Percentiles rank a stretch among this genome's conserved stretches.
Evolutionary conservation across 2,113 vertebrate species (phyloP).

Genomic region (Clinocottus analis): DNA sequence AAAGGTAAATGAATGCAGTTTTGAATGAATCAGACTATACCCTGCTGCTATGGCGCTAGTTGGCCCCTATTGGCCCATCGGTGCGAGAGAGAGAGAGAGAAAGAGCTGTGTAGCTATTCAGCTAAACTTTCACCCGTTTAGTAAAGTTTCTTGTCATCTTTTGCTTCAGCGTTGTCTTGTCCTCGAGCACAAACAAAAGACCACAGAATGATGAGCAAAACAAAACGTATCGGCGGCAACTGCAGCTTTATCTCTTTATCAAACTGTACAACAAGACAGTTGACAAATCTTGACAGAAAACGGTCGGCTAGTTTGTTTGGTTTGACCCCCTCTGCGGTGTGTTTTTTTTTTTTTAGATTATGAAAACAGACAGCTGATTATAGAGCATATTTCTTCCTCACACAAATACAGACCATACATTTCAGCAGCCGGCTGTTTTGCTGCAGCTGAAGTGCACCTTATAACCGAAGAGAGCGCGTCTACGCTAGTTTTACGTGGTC

Average conservation of each 20-base stretch:
- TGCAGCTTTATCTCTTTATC: neutral
- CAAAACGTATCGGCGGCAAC: neutral
- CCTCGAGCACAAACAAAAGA: neutral
- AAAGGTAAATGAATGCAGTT: neutral
- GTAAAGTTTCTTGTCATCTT: neutral
- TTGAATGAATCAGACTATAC: neutral
- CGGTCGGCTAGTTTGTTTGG: neutral
- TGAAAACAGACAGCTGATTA: slow-evolving; percentile 1
- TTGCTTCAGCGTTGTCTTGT: neutral
- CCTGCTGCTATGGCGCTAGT: too few species aligned
- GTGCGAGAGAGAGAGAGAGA: neutral
- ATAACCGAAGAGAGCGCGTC: too few species aligned
- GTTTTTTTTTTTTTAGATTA: neutral
- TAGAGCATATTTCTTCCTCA: neutral
- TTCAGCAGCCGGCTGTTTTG: neutral
- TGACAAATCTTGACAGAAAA: neutral
- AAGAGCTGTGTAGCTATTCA: neutral
- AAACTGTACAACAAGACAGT: neutral
- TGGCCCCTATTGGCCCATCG: neutral
- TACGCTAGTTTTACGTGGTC: too few species aligned
- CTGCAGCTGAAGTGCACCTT: neutral
- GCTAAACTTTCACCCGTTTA: neutral
- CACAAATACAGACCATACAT: neutral
- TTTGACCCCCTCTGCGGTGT: neutral
- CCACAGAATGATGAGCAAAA: neutral